Conservation (phyloP, 1,140 invertebrate genomes). For the Stenopsyche tienmushanensis region DNA sequence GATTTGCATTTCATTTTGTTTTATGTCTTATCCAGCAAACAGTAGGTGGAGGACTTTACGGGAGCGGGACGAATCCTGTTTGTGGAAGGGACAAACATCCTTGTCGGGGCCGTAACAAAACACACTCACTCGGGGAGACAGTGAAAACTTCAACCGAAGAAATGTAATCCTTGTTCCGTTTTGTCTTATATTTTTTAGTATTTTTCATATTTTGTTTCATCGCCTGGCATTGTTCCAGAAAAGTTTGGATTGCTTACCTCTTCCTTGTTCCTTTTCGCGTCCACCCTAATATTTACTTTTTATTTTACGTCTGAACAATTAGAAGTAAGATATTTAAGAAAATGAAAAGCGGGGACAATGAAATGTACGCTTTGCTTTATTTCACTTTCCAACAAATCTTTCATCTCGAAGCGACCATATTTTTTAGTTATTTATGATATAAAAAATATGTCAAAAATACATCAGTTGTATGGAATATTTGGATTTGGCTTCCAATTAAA, state of each 20-base stretch:
- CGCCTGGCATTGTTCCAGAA: slow-evolving; percentile 4
- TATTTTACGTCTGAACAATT: too few relatives aligned
- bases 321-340: too few relatives aligned
- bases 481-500: too few relatives aligned
- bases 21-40: slow-evolving; percentile 14
- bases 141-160: slow-evolving; percentile 22
- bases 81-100: slow-evolving; percentile 16
- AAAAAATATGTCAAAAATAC: too few relatives aligned
- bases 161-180: slow-evolving; percentile 25
- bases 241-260: background rate
- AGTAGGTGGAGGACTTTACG: background rate
- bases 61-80: slow-evolving; percentile 8
- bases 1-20: slow-evolving; percentile 41
- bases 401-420: too few relatives aligned
- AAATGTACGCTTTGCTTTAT: too few relatives aligned
- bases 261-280: background rate
- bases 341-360: too few relatives aligned
- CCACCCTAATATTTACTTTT: too few relatives aligned
- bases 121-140: slow-evolving; percentile 17
- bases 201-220: slow-evolving; percentile 30
- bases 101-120: slow-evolving; percentile 5
- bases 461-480: too few relatives aligned
- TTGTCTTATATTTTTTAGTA: slow-evolving; percentile 13
- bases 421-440: too few relatives aligned
- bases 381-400: too few relatives aligned